These are phyloP conservation scores for Pedicia rivosa DNA, from an alignment of 2,888 invertebrate species.

Conservation along the genomic window DNA sequence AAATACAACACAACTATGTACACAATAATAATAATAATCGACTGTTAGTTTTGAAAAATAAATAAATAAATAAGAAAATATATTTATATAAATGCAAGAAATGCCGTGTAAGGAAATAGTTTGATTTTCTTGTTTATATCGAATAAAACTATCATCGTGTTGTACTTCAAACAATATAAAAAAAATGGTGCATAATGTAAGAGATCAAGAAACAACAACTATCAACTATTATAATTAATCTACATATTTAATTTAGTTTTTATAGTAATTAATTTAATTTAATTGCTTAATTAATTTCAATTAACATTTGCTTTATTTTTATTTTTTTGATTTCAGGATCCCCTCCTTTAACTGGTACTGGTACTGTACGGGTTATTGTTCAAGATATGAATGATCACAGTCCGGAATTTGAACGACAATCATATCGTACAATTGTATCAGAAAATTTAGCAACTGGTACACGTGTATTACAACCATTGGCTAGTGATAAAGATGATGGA, in stretches of 20 bases:
- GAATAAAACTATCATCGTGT: slow-evolving; percentile 1
- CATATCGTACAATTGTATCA: slow-evolving; percentile 57
- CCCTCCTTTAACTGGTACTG: slow-evolving; percentile 83
- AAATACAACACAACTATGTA: too few species aligned
- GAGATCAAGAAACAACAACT: too few species aligned
- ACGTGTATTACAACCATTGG: slow-evolving; percentile 58
- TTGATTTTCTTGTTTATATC: slow-evolving; percentile 5
- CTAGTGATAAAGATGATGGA: slow-evolving; percentile 68
- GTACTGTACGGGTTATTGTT: slow-evolving; percentile 74
- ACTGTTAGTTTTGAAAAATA: too few species aligned
- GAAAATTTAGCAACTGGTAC: slow-evolving; percentile 74
- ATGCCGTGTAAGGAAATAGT: slow-evolving; percentile 4
- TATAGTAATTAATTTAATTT: not conserved
- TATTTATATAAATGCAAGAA: too few species aligned
- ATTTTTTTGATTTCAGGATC: slow-evolving; percentile 48
- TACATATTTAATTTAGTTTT: too few species aligned
- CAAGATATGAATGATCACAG: slow-evolving; percentile 91
- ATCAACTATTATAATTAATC: too few species aligned
- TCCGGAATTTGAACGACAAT: slow-evolving; percentile 71
- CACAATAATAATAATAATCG: too few species aligned
- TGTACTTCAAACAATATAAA: too few species aligned
- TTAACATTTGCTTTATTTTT: slow-evolving; percentile 7
- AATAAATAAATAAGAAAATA: too few species aligned
- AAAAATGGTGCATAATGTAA: too few species aligned
- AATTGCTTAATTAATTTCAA: slow-evolving; percentile 4